phyloP scores from a whole-genome alignment of 2,888 invertebrate genomes.

The Pardosa pseudoannulata region DNA sequence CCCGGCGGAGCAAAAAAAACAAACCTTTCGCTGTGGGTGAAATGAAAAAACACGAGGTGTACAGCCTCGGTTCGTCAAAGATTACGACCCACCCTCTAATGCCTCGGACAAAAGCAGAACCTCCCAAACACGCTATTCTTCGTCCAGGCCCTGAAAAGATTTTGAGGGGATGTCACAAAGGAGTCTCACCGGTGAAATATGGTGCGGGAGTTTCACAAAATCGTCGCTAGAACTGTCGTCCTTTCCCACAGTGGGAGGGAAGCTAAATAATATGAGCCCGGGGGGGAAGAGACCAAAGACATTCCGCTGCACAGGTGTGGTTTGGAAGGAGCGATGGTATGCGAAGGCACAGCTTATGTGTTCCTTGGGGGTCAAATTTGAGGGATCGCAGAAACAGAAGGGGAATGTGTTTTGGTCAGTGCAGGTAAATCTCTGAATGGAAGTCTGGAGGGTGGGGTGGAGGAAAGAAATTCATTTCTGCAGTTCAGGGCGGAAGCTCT shows the following conservation, averaged over 20 bases:
- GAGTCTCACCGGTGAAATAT: conserved; percentile 56
- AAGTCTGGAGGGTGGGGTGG: no score
- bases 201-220: conserved; percentile 25
- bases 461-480: no score
- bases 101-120: conserved; percentile 13
- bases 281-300: conserved; percentile 25
- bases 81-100: conserved; percentile 3
- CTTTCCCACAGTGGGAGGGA: conserved; percentile 26
- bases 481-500: no score
- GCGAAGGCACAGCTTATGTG: background rate
- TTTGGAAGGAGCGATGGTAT: conserved; percentile 8
- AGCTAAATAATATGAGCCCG: conserved; percentile 4
- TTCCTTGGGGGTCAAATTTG: conserved; percentile 11
- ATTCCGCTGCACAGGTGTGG: conserved; percentile 61
- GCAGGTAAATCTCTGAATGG: no score
- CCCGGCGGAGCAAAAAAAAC: no score
- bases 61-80: background rate
- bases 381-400: background rate
- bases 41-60: no score
- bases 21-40: no score
- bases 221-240: conserved; percentile 50
- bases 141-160: conserved; percentile 1
- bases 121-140: conserved; percentile 18
- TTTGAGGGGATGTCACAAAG: conserved; percentile 30
- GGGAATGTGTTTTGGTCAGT: conserved; percentile 17